phyloP scores from a whole-genome alignment of 1,140 invertebrate genomes.

The Pseudomyrmex flavicornis region DNA sequence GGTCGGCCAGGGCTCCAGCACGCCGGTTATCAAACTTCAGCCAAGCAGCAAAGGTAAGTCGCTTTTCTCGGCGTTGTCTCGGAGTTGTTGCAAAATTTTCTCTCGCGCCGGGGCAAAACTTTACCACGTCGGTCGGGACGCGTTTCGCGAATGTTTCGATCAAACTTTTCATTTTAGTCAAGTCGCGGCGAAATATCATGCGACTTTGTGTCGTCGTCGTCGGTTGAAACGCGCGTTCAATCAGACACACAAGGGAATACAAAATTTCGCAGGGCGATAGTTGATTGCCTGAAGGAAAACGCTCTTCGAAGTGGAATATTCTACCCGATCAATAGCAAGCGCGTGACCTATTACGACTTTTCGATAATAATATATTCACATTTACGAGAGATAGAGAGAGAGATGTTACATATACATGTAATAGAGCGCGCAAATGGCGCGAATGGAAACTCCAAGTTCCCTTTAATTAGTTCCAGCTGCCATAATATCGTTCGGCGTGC shows the following conservation, averaged over 20 bases:
- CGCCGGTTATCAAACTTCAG: conserved; percentile 85
- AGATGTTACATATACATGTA: background rate
- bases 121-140: background rate
- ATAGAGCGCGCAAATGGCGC: background rate
- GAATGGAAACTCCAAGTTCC: conserved; percentile 31
- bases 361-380: conserved; percentile 11
- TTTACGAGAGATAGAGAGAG: background rate
- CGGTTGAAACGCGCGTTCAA: background rate
- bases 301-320: background rate
- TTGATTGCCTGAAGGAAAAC: conserved; percentile 13
- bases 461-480: conserved; percentile 86
- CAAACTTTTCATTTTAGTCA: background rate
- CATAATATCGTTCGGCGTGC: conserved; percentile 87
- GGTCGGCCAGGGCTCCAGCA: conserved; percentile 87
- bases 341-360: conserved; percentile 8
- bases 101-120: background rate
- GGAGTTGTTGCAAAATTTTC: conserved; percentile 4
- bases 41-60: conserved; percentile 82
- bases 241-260: background rate
- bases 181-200: background rate
- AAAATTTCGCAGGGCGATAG: background rate
- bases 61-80: background rate
- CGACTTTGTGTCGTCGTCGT: too few relatives aligned
- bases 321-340: conserved; percentile 1
- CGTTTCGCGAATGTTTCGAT: background rate